phyloP scores from a whole-genome alignment of 1,140 invertebrate genomes.

The Chrysomallon squamiferum region DNA sequence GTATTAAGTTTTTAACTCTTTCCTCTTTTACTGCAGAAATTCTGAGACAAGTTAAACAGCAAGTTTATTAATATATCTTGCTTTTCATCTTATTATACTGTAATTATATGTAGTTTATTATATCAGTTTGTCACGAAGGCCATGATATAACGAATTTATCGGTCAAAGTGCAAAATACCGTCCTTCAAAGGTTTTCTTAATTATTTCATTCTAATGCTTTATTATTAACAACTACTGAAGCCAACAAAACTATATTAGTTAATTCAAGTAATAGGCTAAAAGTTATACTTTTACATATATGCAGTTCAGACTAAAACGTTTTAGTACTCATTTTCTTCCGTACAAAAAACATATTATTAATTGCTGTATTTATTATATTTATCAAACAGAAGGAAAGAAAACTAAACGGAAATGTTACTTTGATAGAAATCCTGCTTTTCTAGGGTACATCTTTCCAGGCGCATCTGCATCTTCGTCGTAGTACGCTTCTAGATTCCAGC shows the following conservation, averaged over 20 bases:
- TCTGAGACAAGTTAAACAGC: too few relatives aligned
- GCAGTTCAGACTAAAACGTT: too few relatives aligned
- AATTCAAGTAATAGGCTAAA: too few relatives aligned
- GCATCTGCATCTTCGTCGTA: conserved; percentile 31
- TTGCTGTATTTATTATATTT: neutral
- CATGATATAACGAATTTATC: too few relatives aligned
- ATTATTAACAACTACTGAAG: too few relatives aligned
- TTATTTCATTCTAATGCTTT: too few relatives aligned
- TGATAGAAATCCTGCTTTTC: conserved; percentile 37
- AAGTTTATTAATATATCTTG: neutral
- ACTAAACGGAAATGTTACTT: conserved; percentile 26
- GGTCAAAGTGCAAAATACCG: too few relatives aligned
- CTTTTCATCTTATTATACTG: neutral
- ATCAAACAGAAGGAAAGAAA: neutral
- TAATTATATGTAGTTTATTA: neutral
- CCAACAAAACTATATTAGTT: too few relatives aligned
- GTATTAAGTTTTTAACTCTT: too few relatives aligned
- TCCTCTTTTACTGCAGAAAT: too few relatives aligned
- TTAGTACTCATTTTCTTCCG: neutral
- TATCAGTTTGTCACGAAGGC: neutral
- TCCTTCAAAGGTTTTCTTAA: too few relatives aligned
- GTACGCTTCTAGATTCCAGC: conserved; percentile 42
- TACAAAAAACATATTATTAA: neutral
- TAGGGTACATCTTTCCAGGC: conserved; percentile 38
- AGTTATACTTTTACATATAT: too few relatives aligned